Evolutionary conservation across 2,113 vertebrate species (phyloP), one percentile per base, ranked within the genome.

Genomic region (Ciconia maguari): DNA sequence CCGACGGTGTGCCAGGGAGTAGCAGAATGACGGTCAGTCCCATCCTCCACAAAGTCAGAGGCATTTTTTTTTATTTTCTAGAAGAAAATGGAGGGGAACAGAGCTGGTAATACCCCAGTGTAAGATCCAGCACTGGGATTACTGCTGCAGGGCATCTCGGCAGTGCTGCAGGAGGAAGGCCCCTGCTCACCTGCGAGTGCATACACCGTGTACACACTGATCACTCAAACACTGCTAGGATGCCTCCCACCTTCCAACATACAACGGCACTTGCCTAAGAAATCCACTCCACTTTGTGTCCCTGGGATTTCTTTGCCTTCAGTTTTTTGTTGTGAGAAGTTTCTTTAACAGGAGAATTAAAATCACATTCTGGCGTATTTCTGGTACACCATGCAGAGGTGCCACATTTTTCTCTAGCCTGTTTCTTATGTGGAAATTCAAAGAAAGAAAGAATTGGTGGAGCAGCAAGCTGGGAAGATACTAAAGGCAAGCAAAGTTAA

Each of bases 191-290:
- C 52, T 54, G 15, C 13, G 62, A 66, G 22, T 6, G 17, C 36
- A 27, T 7, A 8, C 19, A 36, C 8, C 0, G 0, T 0, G 24
- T 10, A 22, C 4, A 5, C 0, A 0, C 69, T n/a, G 5, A 60
- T 8, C 65, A 41, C 30, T 21, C 42, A 24, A 48, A 19, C 16
- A 2, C 32, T 61, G 19, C n/a, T 21, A 60, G 29, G 55, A 70
- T 52, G 29, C 57, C 34, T 76, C 57, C 57, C 4, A 18, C 8
- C 36, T 24, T 72, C 36, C 75, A 48, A 81, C 85, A 42, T 2
- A 58, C 17, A 62, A 27, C 57, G 16, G 9, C 7, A 86, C 6
- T 19, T 61, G 64, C 60, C 52, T n/a, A 65, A 65, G 41, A 77
- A 87, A 69, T 10, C 10, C 62, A 41, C 7, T 4, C 29, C 13